Conservation (phyloP, 1,140 invertebrate genomes). For the Acromyrmex charruanus region DNA sequence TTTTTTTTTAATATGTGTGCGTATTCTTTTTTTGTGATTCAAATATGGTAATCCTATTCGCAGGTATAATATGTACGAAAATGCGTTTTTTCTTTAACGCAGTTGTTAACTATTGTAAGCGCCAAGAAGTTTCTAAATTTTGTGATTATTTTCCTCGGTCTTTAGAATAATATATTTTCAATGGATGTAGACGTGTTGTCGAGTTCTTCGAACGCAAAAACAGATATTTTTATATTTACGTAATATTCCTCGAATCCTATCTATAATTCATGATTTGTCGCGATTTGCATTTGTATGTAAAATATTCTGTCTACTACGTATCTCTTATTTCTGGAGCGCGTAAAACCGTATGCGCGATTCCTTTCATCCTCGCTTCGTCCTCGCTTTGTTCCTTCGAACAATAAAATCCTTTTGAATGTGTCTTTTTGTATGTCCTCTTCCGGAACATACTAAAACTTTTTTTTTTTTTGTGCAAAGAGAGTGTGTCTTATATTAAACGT, state of each 20-base stretch:
- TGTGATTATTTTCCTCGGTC: not conserved
- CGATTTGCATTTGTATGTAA: constrained; percentile 19
- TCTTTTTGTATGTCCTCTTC: not conserved
- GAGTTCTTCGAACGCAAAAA: not conserved
- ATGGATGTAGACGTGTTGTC: not conserved
- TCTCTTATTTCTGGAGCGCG: constrained; percentile 22
- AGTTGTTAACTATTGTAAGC: too few species aligned
- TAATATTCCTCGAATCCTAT: constrained; percentile 29
- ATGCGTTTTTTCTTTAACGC: too few species aligned
- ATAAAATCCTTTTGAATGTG: constrained; percentile 18
- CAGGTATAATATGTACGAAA: too few species aligned
- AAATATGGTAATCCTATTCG: too few species aligned
- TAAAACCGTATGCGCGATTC: constrained; percentile 8
- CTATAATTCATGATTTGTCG: constrained; percentile 22
- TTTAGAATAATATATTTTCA: not conserved
- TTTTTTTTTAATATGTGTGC: too few species aligned
- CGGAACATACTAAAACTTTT: not conserved
- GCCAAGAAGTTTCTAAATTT: too few species aligned
- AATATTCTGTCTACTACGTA: constrained; percentile 1
- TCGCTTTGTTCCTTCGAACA: constrained; percentile 19
- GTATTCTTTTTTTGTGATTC: too few species aligned
- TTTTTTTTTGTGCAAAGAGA: not conserved
- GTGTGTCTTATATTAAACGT: constrained; percentile 56
- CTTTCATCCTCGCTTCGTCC: not conserved
- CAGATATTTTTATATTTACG: not conserved